Percentiles rank a stretch among this genome's conserved stretches.
phyloP scores from a whole-genome alignment of 2,113 vertebrate genomes.

The Canis aureus region DNA sequence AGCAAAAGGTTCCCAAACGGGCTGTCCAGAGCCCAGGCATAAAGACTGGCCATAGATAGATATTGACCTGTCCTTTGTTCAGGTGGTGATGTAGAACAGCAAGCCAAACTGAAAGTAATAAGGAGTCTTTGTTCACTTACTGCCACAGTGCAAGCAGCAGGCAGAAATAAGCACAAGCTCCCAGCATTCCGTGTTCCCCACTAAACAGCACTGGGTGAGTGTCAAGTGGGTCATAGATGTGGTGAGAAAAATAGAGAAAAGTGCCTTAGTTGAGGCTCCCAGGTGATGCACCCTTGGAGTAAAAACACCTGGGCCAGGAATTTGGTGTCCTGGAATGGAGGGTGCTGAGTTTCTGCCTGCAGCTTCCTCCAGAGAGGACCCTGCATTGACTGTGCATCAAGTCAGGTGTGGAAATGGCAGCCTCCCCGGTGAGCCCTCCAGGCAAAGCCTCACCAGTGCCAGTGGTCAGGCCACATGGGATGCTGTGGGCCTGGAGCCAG shows the following conservation, averaged over 20 bases:
- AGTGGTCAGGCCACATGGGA: fast-evolving
- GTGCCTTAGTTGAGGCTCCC: background rate
- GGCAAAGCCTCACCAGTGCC: background rate
- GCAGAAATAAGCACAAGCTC: background rate
- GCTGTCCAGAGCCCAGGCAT: fast-evolving
- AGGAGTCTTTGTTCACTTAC: background rate
- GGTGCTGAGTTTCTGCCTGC: too few species aligned
- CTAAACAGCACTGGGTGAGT: background rate
- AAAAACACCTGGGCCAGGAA: background rate
- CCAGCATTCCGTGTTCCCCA: fast-evolving
- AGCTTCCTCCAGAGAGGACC: background rate
- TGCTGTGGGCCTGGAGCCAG: background rate
- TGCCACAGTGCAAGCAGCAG: background rate
- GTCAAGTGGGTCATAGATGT: background rate
- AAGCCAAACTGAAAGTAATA: background rate
- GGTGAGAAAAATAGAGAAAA: too few species aligned
- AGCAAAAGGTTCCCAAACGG: background rate
- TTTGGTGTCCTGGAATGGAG: background rate
- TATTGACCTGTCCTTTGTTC: fast-evolving
- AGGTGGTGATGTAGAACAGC: background rate
- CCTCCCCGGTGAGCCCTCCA: fast-evolving
- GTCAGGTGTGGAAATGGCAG: background rate
- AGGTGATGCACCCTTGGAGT: fast-evolving
- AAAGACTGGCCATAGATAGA: background rate
- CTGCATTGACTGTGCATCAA: fast-evolving